Conservation (phyloP, 2,797 vertebrate species). For the Carduelis carduelis region DNA sequence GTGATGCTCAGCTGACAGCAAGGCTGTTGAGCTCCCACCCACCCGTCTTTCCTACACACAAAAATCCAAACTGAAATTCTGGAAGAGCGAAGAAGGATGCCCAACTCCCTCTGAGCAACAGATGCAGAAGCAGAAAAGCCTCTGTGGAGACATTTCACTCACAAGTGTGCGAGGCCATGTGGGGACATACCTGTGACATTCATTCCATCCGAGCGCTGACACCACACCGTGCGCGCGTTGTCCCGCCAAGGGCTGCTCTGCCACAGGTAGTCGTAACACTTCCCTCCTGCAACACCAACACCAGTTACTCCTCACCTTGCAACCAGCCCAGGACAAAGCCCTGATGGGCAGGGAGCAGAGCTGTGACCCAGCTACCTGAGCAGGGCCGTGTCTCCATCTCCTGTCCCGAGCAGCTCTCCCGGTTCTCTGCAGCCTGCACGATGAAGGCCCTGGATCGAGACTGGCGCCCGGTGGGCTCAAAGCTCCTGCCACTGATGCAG, state of each 20-base stretch:
- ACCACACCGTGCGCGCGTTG: conserved; percentile 91
- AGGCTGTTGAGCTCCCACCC: neutral
- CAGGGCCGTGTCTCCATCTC: conserved; percentile 88
- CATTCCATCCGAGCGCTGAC: conserved; percentile 93
- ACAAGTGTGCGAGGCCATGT: accelerated
- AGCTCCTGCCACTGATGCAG: conserved; percentile 92
- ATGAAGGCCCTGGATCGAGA: conserved; percentile 89
- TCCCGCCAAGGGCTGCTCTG: conserved; percentile 88
- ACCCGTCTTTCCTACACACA: neutral
- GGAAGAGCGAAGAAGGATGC: neutral
- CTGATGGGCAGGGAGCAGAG: neutral
- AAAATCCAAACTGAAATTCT: neutral
- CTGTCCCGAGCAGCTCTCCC: conserved; percentile 87
- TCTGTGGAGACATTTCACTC: neutral
- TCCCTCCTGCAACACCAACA: conserved; percentile 82
- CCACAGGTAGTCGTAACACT: conserved; percentile 92
- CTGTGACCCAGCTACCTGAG: conserved; percentile 79
- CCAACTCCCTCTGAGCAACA: neutral
- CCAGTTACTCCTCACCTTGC: neutral
- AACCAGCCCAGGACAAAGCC: neutral
- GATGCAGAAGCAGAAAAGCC: neutral
- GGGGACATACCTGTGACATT: conserved; percentile 91
- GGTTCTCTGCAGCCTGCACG: conserved; percentile 85
- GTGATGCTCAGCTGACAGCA: neutral
- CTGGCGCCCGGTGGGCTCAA: conserved; percentile 86